Evolutionary conservation across 1,140 invertebrate species (phyloP), one percentile per base, ranked within the genome.

Genomic region (Pararge aegeria): DNA sequence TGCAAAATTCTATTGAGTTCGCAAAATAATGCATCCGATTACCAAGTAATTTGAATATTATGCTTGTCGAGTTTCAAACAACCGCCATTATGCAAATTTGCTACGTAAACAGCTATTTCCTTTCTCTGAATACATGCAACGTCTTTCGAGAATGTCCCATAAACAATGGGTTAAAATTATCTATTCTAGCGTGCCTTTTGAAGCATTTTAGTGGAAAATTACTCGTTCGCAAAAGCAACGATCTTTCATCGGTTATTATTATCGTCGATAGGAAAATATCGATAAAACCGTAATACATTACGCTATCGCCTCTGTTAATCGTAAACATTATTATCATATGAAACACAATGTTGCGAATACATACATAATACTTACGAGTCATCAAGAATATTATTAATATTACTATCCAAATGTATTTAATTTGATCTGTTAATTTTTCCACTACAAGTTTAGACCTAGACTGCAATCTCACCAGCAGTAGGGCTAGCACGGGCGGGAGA

Each of bases 141-240:
- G 55, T 46, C 13, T 56, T 56, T 46, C 19, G 19, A 34, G 55
- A 56, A 56, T 13, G 30, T 48, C 55, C 44, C 55, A 37, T 49
- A 37, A 54, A 56, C 42, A 48, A 56, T 49, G 19, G 21, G 21
- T 34, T 30, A 2, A 46, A 48, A 55, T 30, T 34, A 19, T 19
- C 55, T 18, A 49, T 49, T 54, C 42, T 54, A 7, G 46, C 46
- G 18, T 27, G 46, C 29, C 46, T 27, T 20, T 15, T 2, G 21
- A 15, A 49, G 13, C 12, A 15, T 27, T 49, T 49, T 49, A 49
- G 46, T 49, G 24, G 21, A 49, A 49, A 27, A 20, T 49, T 49
- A 29, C 42, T 7, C 19, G 42, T 46, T 46, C 12, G 6, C 42
- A 46, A 20, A 46, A 12, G 42, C 42, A 1, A 1, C 42, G 42